Conservation (phyloP, 1,140 invertebrate genomes). For the Lasaia peninsularis region DNA sequence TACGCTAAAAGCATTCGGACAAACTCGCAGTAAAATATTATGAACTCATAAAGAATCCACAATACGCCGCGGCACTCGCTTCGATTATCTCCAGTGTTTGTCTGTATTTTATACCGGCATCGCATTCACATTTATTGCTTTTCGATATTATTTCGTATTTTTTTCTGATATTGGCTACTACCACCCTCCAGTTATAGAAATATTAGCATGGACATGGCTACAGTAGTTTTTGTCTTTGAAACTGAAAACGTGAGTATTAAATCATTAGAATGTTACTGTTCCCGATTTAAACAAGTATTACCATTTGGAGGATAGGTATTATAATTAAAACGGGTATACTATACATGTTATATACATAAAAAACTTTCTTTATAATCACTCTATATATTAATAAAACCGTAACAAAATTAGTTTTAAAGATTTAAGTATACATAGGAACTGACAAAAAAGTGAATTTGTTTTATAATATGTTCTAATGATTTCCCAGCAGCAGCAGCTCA, state of each 20-base stretch:
- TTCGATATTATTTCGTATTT: conserved; percentile 71
- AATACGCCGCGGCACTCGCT: conserved; percentile 58
- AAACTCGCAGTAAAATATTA: conserved; percentile 69
- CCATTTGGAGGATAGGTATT: too few relatives aligned
- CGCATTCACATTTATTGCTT: conserved; percentile 57
- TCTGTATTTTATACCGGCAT: conserved; percentile 69
- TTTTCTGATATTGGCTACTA: conserved; percentile 52
- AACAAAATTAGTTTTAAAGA: too few relatives aligned
- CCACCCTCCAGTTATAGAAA: conserved; percentile 26
- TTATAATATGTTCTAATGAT: too few relatives aligned
- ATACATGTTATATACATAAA: too few relatives aligned
- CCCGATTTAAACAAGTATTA: too few relatives aligned
- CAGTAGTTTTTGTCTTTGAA: background rate
- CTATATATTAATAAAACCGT: too few relatives aligned
- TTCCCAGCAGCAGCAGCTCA: too few relatives aligned
- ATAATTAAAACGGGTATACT: too few relatives aligned
- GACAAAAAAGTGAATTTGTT: too few relatives aligned
- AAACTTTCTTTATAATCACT: too few relatives aligned
- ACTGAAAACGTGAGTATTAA: background rate
- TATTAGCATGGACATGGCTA: conserved; percentile 32
- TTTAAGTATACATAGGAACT: too few relatives aligned
- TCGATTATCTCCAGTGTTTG: conserved; percentile 67
- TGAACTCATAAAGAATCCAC: conserved; percentile 62
- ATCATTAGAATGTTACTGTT: too few relatives aligned
- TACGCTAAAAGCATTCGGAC: conserved; percentile 38